phyloP scores from a whole-genome alignment of 1,140 invertebrate genomes.

The Calliphora vicina region DNA sequence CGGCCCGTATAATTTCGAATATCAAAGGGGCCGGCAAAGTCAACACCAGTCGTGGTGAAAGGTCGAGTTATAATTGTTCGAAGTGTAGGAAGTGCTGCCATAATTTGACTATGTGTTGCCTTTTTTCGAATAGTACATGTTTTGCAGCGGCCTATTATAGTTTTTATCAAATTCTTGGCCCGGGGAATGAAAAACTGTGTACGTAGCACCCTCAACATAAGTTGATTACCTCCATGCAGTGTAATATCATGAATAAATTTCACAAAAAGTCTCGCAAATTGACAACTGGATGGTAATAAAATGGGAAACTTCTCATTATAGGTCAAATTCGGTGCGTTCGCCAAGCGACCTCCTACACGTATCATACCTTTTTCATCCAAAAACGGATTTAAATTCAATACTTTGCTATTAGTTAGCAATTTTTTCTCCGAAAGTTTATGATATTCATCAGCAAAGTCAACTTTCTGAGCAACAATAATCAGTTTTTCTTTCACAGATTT shows the following conservation, averaged over 20 bases:
- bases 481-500: not conserved
- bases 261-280: not conserved
- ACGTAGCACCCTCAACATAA: not conserved
- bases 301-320: not conserved
- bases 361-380: not conserved
- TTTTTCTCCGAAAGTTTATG: not conserved
- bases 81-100: not conserved
- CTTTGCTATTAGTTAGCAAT: not conserved
- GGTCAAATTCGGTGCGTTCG: not conserved
- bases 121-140: not conserved
- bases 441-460: too few species aligned
- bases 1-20: too few species aligned
- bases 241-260: not conserved
- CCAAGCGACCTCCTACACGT: not conserved
- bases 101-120: not conserved
- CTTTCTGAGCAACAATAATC: too few species aligned
- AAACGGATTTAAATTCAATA: not conserved
- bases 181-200: not conserved
- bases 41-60: too few species aligned
- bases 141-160: not conserved
- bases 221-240: not conserved
- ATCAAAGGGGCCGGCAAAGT: too few species aligned
- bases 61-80: not conserved
- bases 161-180: not conserved
- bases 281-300: not conserved